phyloP scores from a whole-genome alignment of 2,888 invertebrate species.

The Rhogogaster chlorosoma region DNA sequence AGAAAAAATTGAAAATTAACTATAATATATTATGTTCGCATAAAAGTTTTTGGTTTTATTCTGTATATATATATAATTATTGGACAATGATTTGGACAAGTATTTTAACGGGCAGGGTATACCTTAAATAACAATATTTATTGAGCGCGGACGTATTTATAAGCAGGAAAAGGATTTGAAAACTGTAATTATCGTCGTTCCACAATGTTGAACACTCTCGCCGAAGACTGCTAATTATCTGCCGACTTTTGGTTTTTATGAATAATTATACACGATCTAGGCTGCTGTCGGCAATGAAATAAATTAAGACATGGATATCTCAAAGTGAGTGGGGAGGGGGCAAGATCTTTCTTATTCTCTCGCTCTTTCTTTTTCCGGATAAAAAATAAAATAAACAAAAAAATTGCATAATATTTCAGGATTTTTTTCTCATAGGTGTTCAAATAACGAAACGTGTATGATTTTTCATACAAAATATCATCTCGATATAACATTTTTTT shows the following conservation, averaged over 20 bases:
- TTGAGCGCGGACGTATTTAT: not conserved
- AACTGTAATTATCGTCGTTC: slow-evolving; percentile 36
- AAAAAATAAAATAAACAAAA: not conserved
- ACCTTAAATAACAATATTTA: not conserved
- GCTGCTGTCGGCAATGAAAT: not conserved
- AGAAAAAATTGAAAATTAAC: not conserved
- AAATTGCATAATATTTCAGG: not conserved
- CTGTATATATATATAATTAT: not conserved
- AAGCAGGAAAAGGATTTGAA: not conserved
- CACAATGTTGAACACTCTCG: slow-evolving; percentile 28
- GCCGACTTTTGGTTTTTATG: slow-evolving; percentile 12
- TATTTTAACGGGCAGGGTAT: not conserved
- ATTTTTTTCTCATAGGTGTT: no score
- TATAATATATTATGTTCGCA: not conserved
- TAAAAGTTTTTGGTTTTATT: not conserved
- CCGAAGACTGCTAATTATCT: slow-evolving; percentile 12
- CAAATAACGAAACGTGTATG: no score
- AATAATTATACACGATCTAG: not conserved
- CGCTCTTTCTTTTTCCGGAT: not conserved
- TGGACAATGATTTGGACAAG: not conserved
- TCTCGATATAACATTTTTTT: not conserved
- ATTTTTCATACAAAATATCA: no score
- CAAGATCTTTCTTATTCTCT: not conserved
- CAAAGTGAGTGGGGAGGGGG: no score
- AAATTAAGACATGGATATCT: slow-evolving; percentile 5